phyloP scores from a whole-genome alignment of 2,888 invertebrate species.

The Bombylius major region DNA sequence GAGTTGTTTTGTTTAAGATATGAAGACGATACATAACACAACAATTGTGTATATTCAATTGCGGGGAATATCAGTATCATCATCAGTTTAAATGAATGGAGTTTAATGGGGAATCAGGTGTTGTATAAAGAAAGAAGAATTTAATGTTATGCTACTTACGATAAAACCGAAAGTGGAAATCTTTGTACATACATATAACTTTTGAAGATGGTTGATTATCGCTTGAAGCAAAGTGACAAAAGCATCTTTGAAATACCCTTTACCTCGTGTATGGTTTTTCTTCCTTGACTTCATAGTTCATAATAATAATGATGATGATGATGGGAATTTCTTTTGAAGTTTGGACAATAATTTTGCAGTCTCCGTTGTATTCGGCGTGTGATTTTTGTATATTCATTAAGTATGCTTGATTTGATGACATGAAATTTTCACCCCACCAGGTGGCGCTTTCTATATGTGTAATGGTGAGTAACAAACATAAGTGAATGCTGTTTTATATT shows the following conservation, averaged over 20 bases:
- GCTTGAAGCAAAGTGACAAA: neutral
- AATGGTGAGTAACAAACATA: neutral
- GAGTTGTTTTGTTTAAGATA: too few species aligned
- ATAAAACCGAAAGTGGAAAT: too few species aligned
- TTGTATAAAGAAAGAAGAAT: too few species aligned
- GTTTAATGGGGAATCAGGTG: too few species aligned
- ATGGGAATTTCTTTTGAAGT: conserved; percentile 1
- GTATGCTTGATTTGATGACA: neutral
- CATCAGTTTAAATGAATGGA: too few species aligned
- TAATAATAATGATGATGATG: neutral
- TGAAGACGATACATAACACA: too few species aligned
- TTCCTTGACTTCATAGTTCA: neutral
- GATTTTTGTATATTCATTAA: neutral
- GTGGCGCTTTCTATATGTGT: neutral
- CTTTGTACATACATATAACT: too few species aligned
- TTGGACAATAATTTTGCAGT: conserved; percentile 2
- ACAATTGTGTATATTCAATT: too few species aligned
- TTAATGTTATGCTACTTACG: too few species aligned
- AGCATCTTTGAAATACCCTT: neutral
- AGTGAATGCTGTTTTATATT: conserved; percentile 1
- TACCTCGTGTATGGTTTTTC: neutral
- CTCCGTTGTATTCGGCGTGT: neutral
- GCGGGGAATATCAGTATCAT: too few species aligned
- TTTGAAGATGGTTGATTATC: neutral
- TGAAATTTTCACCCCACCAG: conserved; percentile 4